Evolutionary conservation across 2,888 invertebrate genomes (phyloP).

Genomic region (Notodonta dromedarius): DNA sequence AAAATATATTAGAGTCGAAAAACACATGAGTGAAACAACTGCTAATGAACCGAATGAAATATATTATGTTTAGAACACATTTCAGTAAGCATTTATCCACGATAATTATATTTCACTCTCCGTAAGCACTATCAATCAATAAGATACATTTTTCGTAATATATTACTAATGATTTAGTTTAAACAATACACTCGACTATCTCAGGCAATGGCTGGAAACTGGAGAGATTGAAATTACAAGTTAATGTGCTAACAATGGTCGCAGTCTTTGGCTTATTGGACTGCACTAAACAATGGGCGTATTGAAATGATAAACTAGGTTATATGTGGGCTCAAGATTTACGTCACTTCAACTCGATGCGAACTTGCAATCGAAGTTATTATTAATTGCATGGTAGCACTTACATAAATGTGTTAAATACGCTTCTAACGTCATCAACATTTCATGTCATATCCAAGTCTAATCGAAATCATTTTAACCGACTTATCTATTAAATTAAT

Average conservation of each 20-base stretch:
- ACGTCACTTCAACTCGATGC: slow-evolving; percentile 9
- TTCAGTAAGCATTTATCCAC: background rate
- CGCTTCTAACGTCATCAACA: background rate
- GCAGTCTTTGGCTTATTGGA: slow-evolving; percentile 36
- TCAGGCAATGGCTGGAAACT: slow-evolving; percentile 11
- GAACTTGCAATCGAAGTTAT: background rate
- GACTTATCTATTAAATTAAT: too few relatives aligned
- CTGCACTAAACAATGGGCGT: slow-evolving; percentile 51
- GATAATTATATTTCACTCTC: background rate
- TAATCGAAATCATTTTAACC: too few relatives aligned
- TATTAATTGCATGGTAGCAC: background rate
- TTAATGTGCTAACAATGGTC: slow-evolving; percentile 44
- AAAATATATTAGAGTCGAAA: slow-evolving; percentile 18
- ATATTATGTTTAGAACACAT: background rate
- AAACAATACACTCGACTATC: slow-evolving; percentile 21
- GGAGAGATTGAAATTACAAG: slow-evolving; percentile 3
- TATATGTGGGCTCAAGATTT: slow-evolving; percentile 16
- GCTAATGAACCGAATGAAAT: slow-evolving; percentile 14
- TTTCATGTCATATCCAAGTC: background rate
- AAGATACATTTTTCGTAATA: background rate
- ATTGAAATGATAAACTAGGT: slow-evolving; percentile 60
- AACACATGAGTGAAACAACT: slow-evolving; percentile 21
- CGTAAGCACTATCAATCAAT: background rate
- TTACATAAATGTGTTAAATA: background rate
- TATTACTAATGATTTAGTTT: slow-evolving; percentile 12